Conservation (phyloP, 2,888 invertebrate genomes). For the Odontothrips loti region DNA sequence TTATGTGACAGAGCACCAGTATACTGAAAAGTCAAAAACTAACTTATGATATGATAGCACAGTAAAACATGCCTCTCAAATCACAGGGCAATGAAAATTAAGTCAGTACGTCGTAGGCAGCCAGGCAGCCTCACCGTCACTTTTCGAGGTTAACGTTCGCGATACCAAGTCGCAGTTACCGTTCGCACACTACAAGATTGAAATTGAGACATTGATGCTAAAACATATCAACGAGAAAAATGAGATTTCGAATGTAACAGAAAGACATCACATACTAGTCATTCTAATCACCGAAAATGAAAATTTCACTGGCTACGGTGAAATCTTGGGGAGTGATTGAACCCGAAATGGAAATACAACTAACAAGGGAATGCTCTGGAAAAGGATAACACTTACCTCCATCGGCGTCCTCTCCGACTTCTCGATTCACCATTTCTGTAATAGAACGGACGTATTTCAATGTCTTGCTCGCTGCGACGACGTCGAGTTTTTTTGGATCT, state of each 20-base stretch:
- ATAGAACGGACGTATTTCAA: background rate
- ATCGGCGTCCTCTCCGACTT: background rate
- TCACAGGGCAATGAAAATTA: background rate
- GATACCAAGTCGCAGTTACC: too few relatives aligned
- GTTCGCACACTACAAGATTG: too few relatives aligned
- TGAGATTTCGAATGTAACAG: too few relatives aligned
- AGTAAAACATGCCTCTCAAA: background rate
- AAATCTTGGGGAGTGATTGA: background rate
- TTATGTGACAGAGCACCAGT: too few relatives aligned
- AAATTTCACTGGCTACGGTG: background rate
- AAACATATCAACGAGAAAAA: too few relatives aligned
- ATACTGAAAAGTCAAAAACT: too few relatives aligned
- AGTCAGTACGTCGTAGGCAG: background rate
- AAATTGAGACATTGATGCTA: too few relatives aligned
- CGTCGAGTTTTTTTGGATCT: background rate
- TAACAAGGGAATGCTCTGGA: background rate
- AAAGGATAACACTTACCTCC: background rate
- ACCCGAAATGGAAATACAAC: background rate
- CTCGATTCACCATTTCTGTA: conserved; percentile 13
- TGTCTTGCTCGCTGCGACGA: background rate
- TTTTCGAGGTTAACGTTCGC: background rate
- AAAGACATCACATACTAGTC: too few relatives aligned
- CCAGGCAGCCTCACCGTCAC: background rate
- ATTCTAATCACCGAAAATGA: background rate
- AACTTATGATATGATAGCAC: background rate